Evolutionary conservation across 2,113 vertebrate species (phyloP).

Genomic region (Barnardius zonarius): DNA sequence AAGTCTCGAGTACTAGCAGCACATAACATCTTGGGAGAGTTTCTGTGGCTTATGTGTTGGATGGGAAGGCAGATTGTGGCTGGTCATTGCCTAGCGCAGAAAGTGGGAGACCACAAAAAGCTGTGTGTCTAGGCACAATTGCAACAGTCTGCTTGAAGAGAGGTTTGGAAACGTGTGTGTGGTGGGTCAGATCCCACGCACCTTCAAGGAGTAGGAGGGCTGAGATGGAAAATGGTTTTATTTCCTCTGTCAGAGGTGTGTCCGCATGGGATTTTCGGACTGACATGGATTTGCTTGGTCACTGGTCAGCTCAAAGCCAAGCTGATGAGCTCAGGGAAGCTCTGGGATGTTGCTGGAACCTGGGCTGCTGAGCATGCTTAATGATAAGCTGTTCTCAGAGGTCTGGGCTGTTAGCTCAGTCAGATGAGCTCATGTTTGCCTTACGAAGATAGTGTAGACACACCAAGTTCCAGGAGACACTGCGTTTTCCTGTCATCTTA

Average conservation of each 20-base stretch:
- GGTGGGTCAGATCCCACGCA: background rate
- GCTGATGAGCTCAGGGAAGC: background rate
- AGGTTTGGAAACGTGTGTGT: background rate
- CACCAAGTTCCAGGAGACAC: background rate
- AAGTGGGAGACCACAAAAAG: background rate
- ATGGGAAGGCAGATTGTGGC: background rate
- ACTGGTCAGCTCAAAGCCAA: background rate
- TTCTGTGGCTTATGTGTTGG: background rate
- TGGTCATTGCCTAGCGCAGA: background rate
- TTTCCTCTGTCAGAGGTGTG: background rate
- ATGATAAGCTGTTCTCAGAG: background rate
- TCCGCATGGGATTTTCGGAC: background rate
- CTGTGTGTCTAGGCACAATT: background rate
- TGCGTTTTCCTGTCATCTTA: background rate
- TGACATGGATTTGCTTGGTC: background rate
- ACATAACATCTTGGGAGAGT: background rate
- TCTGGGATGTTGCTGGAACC: background rate
- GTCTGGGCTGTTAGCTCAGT: background rate
- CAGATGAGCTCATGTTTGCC: conserved; percentile 33
- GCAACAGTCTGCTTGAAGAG: background rate
- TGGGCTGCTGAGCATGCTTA: background rate
- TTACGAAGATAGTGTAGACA: background rate
- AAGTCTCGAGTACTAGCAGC: background rate
- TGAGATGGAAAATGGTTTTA: background rate
- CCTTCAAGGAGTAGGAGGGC: background rate